Percentiles rank a stretch among this genome's conserved stretches.
phyloP scores from a whole-genome alignment of 2,113 vertebrate genomes.

The Platysternon megacephalum region DNA sequence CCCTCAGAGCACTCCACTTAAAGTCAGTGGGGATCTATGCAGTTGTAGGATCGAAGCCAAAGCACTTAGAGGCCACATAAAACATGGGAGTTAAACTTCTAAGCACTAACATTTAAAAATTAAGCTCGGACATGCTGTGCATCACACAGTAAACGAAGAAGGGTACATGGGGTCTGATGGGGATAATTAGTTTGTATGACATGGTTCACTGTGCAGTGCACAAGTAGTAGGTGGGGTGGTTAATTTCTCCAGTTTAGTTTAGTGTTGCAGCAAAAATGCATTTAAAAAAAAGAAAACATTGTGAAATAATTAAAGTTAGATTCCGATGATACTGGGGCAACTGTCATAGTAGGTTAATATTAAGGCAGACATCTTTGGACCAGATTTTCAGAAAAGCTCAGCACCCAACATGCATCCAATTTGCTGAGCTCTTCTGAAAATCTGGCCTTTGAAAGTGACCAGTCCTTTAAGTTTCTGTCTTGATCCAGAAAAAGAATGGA shows the following conservation, averaged over 20 bases:
- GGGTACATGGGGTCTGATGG: background rate
- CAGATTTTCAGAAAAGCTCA: background rate
- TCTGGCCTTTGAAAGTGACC: background rate
- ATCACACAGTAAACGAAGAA: background rate
- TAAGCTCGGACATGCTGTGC: background rate
- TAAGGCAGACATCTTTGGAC: accelerated
- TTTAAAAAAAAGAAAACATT: background rate
- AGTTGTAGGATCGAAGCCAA: background rate
- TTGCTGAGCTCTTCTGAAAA: background rate
- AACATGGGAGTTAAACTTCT: background rate
- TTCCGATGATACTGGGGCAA: accelerated
- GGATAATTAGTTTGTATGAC: background rate
- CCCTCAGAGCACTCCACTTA: background rate
- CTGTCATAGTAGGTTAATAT: background rate
- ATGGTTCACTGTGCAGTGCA: background rate
- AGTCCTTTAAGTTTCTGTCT: background rate
- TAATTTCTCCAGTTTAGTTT: background rate
- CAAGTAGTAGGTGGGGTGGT: background rate
- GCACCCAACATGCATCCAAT: background rate
- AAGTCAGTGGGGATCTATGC: background rate
- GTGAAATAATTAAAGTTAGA: background rate
- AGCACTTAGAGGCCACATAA: background rate
- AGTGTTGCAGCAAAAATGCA: background rate
- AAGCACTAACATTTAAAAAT: background rate
- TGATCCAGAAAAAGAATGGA: background rate